A percentile compares a stretch with the other conserved stretches of the same genome.
Conservation (phyloP, 2,888 invertebrate species). For the Drosophila kanekoi region DNA sequence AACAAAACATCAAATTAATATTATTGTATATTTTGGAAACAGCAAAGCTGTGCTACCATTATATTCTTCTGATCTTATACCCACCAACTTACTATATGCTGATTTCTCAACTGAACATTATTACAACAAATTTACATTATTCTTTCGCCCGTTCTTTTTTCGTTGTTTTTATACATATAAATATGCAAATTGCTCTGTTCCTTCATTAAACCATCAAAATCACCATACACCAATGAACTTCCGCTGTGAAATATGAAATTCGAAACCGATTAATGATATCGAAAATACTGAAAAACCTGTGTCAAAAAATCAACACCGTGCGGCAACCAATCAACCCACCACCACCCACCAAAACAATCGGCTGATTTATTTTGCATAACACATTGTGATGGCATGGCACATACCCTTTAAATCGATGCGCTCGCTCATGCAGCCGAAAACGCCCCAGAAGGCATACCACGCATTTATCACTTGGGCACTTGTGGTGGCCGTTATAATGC, state of each 20-base stretch:
- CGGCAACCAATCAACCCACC: constrained; percentile 40
- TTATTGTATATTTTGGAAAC: constrained; percentile 32
- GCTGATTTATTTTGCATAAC: constrained; percentile 54
- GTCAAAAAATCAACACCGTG: constrained; percentile 33
- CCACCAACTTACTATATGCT: constrained; percentile 57
- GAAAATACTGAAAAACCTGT: constrained; percentile 27
- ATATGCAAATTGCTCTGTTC: constrained; percentile 51
- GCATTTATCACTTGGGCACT: constrained; percentile 99
- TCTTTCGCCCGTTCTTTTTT: constrained; percentile 48
- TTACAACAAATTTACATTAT: constrained; percentile 34
- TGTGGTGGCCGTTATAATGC: constrained; percentile 99
- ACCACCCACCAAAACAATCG: constrained; percentile 38
- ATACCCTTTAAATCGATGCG: constrained; percentile 47
- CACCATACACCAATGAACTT: constrained; percentile 36
- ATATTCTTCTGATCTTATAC: constrained; percentile 50
- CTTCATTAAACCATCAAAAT: constrained; percentile 52
- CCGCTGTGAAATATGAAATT: constrained; percentile 39
- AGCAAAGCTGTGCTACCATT: constrained; percentile 33
- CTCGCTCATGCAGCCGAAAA: constrained; percentile 73
- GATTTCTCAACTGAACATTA: constrained; percentile 50
- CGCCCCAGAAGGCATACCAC: constrained; percentile 96
- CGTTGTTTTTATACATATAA: constrained; percentile 48
- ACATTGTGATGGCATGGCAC: constrained; percentile 71
- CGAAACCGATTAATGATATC: constrained; percentile 18
- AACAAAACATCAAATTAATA: constrained; percentile 15